Evolutionary conservation across 2,888 invertebrate species (phyloP).

Genomic region (Cataglyphis altisquamis): DNA sequence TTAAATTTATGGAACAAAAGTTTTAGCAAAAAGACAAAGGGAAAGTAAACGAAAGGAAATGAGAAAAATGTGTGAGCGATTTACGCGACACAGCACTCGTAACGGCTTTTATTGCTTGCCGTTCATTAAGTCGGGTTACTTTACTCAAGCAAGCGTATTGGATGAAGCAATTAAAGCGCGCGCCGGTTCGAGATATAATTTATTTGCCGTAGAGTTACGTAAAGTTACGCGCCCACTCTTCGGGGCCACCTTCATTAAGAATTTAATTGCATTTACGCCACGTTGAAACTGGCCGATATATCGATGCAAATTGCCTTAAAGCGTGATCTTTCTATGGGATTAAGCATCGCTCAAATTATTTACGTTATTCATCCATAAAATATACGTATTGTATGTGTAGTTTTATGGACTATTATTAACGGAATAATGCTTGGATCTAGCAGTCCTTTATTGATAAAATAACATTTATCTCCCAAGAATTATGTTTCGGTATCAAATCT

Average conservation of each 20-base stretch:
- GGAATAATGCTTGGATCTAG: not conserved
- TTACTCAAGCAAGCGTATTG: conserved; percentile 38
- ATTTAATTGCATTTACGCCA: conserved; percentile 68
- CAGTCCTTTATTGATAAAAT: not conserved
- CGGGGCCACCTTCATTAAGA: conserved; percentile 36
- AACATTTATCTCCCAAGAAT: not conserved
- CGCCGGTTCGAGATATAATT: conserved; percentile 61
- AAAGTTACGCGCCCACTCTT: conserved; percentile 36
- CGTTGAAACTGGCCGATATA: conserved; percentile 61
- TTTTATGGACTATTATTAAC: not conserved
- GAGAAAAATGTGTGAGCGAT: conserved; percentile 34
- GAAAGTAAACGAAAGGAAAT: not conserved
- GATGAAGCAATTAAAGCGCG: conserved; percentile 64
- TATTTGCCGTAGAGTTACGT: conserved; percentile 64
- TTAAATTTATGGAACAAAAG: not conserved
- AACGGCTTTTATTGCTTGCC: conserved; percentile 62
- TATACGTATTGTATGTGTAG: not conserved
- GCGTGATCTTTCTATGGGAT: conserved; percentile 2
- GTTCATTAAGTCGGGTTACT: conserved; percentile 65
- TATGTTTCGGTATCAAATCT: not conserved
- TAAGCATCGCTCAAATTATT: not conserved
- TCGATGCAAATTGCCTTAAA: conserved; percentile 59
- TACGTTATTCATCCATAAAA: not conserved
- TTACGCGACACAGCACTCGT: conserved; percentile 42
- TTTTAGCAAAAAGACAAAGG: conserved; percentile 12